Percentiles rank a stretch among this genome's conserved stretches.
These are phyloP conservation scores for Falco columbarius DNA, from an alignment of 2,797 vertebrate species.

Conservation along the genomic window DNA sequence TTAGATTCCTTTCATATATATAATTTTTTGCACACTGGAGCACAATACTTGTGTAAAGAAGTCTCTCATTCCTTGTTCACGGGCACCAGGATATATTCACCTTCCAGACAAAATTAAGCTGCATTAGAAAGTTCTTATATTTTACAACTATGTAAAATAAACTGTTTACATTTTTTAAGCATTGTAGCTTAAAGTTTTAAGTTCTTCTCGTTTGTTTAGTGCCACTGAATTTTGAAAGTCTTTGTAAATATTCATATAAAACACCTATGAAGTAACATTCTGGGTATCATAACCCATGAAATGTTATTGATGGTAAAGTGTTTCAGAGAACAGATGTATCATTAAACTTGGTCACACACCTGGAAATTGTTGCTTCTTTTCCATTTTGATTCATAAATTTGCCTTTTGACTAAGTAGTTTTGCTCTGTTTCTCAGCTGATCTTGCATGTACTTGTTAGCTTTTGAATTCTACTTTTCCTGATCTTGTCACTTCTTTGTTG, in stretches of 20 bases:
- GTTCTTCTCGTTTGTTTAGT: slow-evolving; percentile 77
- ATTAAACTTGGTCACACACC: slow-evolving; percentile 79
- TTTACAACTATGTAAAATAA: slow-evolving; percentile 83
- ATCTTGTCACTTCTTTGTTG: not conserved
- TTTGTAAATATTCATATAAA: slow-evolving; percentile 81
- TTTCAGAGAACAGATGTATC: slow-evolving; percentile 76
- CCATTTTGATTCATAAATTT: not conserved
- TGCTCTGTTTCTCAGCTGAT: not conserved
- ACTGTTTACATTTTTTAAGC: slow-evolving; percentile 87
- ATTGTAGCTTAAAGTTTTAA: slow-evolving; percentile 81
- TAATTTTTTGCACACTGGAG: slow-evolving; percentile 80
- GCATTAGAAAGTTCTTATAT: slow-evolving; percentile 77
- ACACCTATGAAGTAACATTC: slow-evolving; percentile 84
- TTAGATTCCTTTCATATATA: slow-evolving; percentile 74
- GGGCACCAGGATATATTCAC: slow-evolving; percentile 77
- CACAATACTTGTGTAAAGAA: slow-evolving; percentile 81
- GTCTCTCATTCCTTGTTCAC: slow-evolving; percentile 79
- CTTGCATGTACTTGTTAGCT: not conserved
- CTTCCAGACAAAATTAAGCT: slow-evolving; percentile 74
- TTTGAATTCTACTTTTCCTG: not conserved
- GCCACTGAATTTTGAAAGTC: slow-evolving; percentile 76
- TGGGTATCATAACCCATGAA: slow-evolving; percentile 66
- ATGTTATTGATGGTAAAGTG: slow-evolving; percentile 84
- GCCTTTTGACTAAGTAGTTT: not conserved
- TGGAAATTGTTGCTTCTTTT: slow-evolving; percentile 65